Conservation (phyloP, 2,888 invertebrate species). For the Erebia epiphron region DNA sequence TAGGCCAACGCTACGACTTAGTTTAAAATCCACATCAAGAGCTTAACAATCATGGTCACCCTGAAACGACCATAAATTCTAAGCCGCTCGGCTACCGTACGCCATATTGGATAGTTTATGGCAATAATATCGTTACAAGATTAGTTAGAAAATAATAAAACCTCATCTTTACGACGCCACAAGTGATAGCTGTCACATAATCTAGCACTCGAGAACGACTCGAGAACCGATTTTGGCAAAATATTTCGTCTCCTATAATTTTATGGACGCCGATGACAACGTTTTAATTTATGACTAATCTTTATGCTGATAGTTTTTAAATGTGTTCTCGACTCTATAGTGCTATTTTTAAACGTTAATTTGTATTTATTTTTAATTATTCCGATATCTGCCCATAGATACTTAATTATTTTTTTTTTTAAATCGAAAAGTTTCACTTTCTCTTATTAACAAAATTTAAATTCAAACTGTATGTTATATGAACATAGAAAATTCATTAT, state of each 20-base stretch:
- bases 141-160: constrained; percentile 55
- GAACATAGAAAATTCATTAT: not conserved
- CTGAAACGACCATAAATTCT: constrained; percentile 44
- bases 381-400: not conserved
- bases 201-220: constrained; percentile 9
- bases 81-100: constrained; percentile 36
- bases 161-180: constrained; percentile 39
- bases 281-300: constrained; percentile 34
- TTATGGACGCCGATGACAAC: constrained; percentile 46
- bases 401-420: constrained; percentile 3
- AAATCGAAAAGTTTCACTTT: constrained; percentile 1
- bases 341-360: constrained; percentile 12
- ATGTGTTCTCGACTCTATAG: constrained; percentile 25
- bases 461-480: not conserved
- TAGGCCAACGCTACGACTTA: no score
- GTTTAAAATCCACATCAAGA: not conserved
- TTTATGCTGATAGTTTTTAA: constrained; percentile 31
- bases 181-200: constrained; percentile 42
- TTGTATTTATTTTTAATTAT: constrained; percentile 19
- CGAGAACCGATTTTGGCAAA: constrained; percentile 32
- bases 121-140: constrained; percentile 54
- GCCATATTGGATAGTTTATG: constrained; percentile 41
- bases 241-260: constrained; percentile 34
- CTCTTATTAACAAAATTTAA: not conserved
- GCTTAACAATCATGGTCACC: constrained; percentile 1